These are phyloP conservation scores for Pogonomyrmex barbatus DNA, from an alignment of 1,140 invertebrate species.

Conservation along the genomic window DNA sequence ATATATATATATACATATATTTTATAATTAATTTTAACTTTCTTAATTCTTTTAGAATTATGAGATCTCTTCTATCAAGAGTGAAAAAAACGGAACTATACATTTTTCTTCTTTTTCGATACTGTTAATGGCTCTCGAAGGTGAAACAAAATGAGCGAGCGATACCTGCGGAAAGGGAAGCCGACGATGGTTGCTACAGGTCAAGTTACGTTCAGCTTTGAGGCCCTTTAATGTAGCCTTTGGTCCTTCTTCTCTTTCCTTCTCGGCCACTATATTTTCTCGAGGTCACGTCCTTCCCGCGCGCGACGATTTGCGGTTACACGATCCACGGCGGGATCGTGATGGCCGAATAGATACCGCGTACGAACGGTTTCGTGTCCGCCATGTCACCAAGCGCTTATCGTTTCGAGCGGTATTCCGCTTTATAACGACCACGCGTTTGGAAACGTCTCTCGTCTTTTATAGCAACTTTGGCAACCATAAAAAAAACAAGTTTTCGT, in stretches of 20 bases:
- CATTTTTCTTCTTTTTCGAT: neutral
- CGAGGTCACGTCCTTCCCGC: constrained; percentile 72
- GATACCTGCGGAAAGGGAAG: neutral
- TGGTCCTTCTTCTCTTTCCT: constrained; percentile 22
- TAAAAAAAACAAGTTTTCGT: constrained; percentile 10
- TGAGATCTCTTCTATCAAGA: neutral
- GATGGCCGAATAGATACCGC: constrained; percentile 57
- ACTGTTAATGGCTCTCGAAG: neutral
- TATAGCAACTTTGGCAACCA: constrained; percentile 5
- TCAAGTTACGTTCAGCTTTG: constrained; percentile 54
- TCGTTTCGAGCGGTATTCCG: constrained; percentile 16
- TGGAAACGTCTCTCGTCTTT: constrained; percentile 8
- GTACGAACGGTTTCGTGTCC: constrained; percentile 49
- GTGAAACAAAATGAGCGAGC: neutral
- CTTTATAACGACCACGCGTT: constrained; percentile 9
- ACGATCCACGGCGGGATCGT: constrained; percentile 55
- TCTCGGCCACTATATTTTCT: constrained; percentile 47
- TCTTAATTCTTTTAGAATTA: neutral
- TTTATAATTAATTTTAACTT: too few relatives aligned
- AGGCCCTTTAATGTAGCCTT: neutral
- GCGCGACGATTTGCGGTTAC: constrained; percentile 72
- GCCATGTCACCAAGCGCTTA: constrained; percentile 49
- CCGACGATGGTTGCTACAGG: constrained; percentile 47
- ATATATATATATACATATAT: too few relatives aligned
- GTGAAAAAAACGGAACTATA: neutral